Percentiles rank a stretch among this genome's conserved stretches.
Conservation (phyloP, 2,888 invertebrate species). For the Noctua janthina region DNA sequence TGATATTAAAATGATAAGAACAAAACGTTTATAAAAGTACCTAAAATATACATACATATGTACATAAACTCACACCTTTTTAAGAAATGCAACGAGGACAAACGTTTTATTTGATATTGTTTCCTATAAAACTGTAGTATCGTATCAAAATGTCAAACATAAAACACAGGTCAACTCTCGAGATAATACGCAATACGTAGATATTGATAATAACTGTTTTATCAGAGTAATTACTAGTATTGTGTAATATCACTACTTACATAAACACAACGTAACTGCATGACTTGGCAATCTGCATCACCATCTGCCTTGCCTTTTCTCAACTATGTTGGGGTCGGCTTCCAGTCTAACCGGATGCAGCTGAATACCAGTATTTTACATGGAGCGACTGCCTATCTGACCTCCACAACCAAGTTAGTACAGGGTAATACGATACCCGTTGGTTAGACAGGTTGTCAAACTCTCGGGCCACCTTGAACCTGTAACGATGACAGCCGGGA, state of each 20-base stretch:
- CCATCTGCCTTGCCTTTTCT: not conserved
- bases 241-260: slow-evolving; percentile 29
- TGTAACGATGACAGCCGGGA: not conserved
- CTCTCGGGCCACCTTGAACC: not conserved
- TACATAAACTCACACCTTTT: not conserved
- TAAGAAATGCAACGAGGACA: not conserved
- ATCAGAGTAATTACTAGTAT: slow-evolving; percentile 31
- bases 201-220: slow-evolving; percentile 17
- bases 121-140: not conserved
- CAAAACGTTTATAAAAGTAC: not conserved
- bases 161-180: slow-evolving; percentile 21
- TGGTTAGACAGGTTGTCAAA: not conserved
- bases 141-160: slow-evolving; percentile 22
- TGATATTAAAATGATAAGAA: not conserved
- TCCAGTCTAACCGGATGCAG: not conserved
- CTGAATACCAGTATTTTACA: not conserved
- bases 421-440: not conserved
- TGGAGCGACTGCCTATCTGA: not conserved
- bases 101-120: slow-evolving; percentile 4
- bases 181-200: slow-evolving; percentile 33
- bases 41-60: not conserved
- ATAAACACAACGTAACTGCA: slow-evolving; percentile 4
- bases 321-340: not conserved
- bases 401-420: not conserved
- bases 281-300: not conserved